phyloP scores from a whole-genome alignment of 1,140 invertebrate species.

The Pissodes strobi region DNA sequence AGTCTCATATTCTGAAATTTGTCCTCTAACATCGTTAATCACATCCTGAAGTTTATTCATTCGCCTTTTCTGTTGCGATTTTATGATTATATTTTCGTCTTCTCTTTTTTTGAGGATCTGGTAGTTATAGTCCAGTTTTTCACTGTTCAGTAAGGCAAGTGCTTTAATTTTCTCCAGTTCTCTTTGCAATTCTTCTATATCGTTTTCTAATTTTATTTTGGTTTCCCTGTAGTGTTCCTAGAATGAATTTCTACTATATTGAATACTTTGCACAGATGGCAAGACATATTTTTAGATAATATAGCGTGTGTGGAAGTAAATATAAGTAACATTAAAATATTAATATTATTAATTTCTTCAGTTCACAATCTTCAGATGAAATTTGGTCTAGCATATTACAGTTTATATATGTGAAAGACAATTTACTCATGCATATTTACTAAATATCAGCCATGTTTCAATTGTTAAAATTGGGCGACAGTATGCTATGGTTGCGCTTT shows the following conservation, averaged over 20 bases:
- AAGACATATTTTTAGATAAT: no score
- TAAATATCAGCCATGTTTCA: no score
- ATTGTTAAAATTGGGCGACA: no score
- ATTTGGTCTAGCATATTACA: no score
- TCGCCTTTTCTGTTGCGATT: conserved; percentile 80
- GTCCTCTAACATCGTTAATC: conserved; percentile 67
- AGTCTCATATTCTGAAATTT: conserved; percentile 64
- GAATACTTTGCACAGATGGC: background rate
- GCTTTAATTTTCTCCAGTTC: conserved; percentile 79
- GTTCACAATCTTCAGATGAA: no score
- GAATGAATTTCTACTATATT: background rate
- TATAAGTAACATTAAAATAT: no score
- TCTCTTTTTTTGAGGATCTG: conserved; percentile 81
- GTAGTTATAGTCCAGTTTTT: conserved; percentile 88
- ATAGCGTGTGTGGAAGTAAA: no score
- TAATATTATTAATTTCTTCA: no score
- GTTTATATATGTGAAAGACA: no score
- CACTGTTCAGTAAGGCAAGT: conserved; percentile 72
- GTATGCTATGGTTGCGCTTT: no score
- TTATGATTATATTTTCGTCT: conserved; percentile 82
- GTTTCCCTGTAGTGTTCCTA: conserved; percentile 67
- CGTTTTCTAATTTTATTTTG: conserved; percentile 71
- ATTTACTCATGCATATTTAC: no score
- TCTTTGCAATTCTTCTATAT: conserved; percentile 71
- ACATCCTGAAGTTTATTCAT: conserved; percentile 79